phyloP scores from a whole-genome alignment of 2,888 invertebrate species.

The Helobdella robusta region DNA sequence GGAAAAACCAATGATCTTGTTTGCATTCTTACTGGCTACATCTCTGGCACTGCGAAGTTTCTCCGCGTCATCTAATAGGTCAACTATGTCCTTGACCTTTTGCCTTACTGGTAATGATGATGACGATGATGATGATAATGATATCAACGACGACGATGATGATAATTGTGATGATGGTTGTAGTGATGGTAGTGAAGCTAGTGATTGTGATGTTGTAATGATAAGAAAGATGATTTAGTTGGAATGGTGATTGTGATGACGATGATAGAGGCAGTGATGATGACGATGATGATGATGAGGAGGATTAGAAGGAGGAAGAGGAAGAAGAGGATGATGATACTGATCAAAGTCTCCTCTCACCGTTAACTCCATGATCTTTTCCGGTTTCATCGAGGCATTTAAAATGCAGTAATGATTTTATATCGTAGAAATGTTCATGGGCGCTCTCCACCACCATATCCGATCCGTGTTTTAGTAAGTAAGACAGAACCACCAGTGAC shows the following conservation, averaged over 20 bases:
- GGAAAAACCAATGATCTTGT: slow-evolving; percentile 23
- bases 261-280: too few species aligned
- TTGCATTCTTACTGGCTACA: slow-evolving; percentile 12
- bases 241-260: too few species aligned
- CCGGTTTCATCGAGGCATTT: slow-evolving; percentile 19
- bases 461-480: slow-evolving; percentile 23
- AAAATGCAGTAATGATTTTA: slow-evolving; percentile 13
- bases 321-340: too few species aligned
- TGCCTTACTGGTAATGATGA: slow-evolving; percentile 18
- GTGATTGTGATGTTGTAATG: too few species aligned
- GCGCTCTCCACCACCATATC: slow-evolving; percentile 21
- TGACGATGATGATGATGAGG: too few species aligned
- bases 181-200: too few species aligned
- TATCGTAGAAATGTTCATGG: slow-evolving; percentile 23
- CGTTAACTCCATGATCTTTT: slow-evolving; percentile 15
- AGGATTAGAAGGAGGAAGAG: too few species aligned
- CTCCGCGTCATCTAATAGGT: slow-evolving; percentile 17
- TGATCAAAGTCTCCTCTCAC: too few species aligned
- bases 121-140: not conserved
- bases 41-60: slow-evolving; percentile 6
- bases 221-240: too few species aligned
- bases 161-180: too few species aligned
- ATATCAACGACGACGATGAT: too few species aligned
- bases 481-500: slow-evolving; percentile 22
- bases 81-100: slow-evolving; percentile 19